Conservation (phyloP, 2,888 invertebrate genomes). For the Rhagium mordax region DNA sequence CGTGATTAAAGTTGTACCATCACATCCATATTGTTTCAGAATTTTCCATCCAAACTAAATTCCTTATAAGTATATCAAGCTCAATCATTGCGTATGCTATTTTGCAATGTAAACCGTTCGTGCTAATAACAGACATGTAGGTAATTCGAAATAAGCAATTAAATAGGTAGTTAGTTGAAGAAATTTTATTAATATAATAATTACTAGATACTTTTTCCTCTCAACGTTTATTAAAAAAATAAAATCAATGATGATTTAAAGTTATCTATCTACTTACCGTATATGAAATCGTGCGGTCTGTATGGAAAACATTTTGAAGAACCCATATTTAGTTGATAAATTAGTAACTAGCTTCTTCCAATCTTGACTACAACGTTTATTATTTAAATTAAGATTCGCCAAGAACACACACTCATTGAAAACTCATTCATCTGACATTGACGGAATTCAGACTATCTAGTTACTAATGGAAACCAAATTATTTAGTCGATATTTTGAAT, state of each 20-base stretch:
- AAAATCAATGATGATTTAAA: not conserved
- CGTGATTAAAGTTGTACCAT: too few relatives aligned
- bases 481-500: conserved; percentile 32
- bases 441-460: not conserved
- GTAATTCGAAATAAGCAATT: too few relatives aligned
- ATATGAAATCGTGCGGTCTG: conserved; percentile 58
- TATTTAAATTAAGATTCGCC: too few relatives aligned
- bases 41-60: too few relatives aligned
- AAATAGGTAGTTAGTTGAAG: too few relatives aligned
- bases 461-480: conserved; percentile 33
- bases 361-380: not conserved
- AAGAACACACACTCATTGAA: conserved; percentile 6
- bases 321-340: not conserved
- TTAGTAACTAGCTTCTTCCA: not conserved
- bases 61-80: too few relatives aligned
- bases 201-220: too few relatives aligned
- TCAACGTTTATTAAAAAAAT: not conserved
- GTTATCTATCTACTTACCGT: conserved; percentile 57
- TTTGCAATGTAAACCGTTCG: too few relatives aligned
- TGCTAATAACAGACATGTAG: too few relatives aligned
- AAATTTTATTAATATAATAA: too few relatives aligned
- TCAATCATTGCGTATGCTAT: too few relatives aligned
- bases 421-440: conserved; percentile 39
- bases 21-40: too few relatives aligned
- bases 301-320: conserved; percentile 52